Evolutionary conservation across 2,113 vertebrate species (phyloP).

Genomic region (Stegostoma tigrinum): DNA sequence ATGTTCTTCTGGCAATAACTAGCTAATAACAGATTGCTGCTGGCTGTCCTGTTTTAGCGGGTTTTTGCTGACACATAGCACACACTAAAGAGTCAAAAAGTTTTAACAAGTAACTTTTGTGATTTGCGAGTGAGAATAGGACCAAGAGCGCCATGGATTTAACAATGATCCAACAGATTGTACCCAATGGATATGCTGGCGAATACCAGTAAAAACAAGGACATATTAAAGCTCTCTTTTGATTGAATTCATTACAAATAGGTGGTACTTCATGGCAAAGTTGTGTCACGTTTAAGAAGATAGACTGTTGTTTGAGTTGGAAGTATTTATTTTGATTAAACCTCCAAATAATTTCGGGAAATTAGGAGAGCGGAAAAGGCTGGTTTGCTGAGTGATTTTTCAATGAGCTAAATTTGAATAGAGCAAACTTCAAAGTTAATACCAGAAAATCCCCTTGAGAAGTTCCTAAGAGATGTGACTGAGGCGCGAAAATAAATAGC

Average conservation of each 20-base stretch:
- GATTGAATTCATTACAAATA: neutral
- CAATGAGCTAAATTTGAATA: neutral
- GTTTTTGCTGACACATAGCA: neutral
- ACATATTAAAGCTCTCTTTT: neutral
- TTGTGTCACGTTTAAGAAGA: neutral
- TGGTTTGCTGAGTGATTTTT: neutral
- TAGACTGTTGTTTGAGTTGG: neutral
- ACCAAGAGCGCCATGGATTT: neutral
- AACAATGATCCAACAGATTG: neutral
- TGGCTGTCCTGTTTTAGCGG: neutral
- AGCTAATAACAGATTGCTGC: neutral
- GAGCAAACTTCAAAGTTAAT: neutral
- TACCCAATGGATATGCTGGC: neutral
- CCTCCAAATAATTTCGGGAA: neutral
- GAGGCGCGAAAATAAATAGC: neutral
- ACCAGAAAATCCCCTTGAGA: neutral
- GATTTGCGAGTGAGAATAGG: neutral
- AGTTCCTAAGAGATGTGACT: neutral
- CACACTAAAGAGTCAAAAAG: neutral
- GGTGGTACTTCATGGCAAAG: neutral
- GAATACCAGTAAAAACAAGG: neutral
- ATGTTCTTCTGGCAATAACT: neutral
- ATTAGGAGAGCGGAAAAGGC: neutral
- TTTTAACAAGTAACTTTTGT: neutral
- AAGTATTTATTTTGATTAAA: neutral